Evolutionary conservation across 2,888 invertebrate genomes (phyloP).

Genomic region (Xestoiulus laeticollis): DNA sequence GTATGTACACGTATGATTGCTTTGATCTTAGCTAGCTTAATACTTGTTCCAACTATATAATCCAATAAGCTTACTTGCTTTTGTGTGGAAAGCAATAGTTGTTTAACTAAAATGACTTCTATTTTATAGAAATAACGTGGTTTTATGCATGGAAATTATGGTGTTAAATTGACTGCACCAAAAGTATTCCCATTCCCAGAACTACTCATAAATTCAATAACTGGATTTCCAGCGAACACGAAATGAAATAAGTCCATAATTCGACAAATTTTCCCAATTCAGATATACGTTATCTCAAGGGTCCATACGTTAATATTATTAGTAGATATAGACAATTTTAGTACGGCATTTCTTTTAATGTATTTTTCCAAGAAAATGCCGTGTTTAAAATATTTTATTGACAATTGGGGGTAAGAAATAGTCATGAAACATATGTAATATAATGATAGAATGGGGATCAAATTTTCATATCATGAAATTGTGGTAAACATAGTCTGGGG

Average conservation of each 20-base stretch:
- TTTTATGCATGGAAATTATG: too few species aligned
- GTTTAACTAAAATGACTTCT: too few species aligned
- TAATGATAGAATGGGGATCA: neutral
- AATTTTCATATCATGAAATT: neutral
- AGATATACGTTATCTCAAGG: neutral
- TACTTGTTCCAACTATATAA: too few species aligned
- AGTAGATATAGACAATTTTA: neutral
- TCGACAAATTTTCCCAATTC: neutral
- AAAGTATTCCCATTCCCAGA: neutral
- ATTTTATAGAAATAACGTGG: too few species aligned
- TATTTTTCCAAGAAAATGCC: neutral
- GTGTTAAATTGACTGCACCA: too few species aligned
- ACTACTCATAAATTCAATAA: neutral
- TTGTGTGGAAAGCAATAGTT: too few species aligned
- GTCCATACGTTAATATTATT: neutral
- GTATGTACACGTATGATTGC: too few species aligned
- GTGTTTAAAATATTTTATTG: conserved; percentile 11
- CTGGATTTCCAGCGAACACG: neutral
- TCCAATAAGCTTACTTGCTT: too few species aligned
- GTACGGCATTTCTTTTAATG: neutral
- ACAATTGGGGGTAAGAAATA: neutral
- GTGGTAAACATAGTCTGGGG: neutral
- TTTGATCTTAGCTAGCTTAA: too few species aligned
- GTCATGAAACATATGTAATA: neutral
- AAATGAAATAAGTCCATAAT: neutral